phyloP scores from a whole-genome alignment of 35 echinoderm and acorn worm species.

The Heliocidaris erythrogramma region DNA sequence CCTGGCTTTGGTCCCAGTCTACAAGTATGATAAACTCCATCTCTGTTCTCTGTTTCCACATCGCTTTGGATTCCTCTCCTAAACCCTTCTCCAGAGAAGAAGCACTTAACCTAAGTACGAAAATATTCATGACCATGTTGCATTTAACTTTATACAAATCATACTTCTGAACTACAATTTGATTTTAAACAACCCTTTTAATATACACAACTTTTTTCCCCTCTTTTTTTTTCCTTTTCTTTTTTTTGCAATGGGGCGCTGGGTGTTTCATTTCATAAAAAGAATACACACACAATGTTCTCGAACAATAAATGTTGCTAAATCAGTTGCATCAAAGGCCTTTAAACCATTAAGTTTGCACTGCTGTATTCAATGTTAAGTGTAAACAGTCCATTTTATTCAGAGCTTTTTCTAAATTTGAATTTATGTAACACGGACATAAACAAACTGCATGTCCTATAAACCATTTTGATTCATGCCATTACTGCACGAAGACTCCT shows the following conservation, averaged over 20 bases:
- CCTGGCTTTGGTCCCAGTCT: constrained; percentile 3
- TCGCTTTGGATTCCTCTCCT: constrained; percentile 7
- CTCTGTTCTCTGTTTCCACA: constrained; percentile 5
- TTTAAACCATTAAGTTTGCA: no score
- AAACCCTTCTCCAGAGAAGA: constrained; percentile 30
- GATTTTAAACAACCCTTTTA: background rate
- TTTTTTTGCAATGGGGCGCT: background rate
- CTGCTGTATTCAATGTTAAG: no score
- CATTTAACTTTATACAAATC: background rate
- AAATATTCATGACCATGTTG: constrained; percentile 14
- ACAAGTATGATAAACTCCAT: constrained; percentile 37
- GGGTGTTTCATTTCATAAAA: background rate
- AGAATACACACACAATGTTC: background rate
- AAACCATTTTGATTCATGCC: no score
- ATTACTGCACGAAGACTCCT: no score
- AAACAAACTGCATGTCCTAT: no score
- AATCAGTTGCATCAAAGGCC: background rate
- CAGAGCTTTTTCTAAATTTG: no score
- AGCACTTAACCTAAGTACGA: background rate
- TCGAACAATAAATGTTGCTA: background rate
- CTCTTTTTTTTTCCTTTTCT: background rate
- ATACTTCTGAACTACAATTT: background rate
- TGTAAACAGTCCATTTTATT: no score
- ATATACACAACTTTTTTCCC: background rate
- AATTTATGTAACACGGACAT: no score